phyloP scores from a whole-genome alignment of 2,797 vertebrate species.

The Argyrosomus regius region DNA sequence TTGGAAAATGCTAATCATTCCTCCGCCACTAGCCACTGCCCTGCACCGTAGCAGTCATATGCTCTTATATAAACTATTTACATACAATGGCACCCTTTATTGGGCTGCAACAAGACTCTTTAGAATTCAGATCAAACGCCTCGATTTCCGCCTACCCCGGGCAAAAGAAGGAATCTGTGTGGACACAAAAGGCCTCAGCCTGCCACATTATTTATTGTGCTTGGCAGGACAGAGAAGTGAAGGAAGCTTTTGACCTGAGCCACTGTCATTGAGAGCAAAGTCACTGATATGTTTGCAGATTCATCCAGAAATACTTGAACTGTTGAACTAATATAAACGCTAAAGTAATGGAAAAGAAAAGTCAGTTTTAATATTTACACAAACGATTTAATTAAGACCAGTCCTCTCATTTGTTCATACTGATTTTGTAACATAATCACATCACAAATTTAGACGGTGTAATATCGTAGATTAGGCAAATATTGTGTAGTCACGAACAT shows the following conservation, averaged over 20 bases:
- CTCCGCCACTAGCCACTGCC: slow-evolving; percentile 88
- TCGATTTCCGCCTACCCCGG: slow-evolving; percentile 95
- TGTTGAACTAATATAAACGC: slow-evolving; percentile 8
- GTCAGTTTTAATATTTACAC: neutral
- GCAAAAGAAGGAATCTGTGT: slow-evolving; percentile 91
- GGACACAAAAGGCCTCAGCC: slow-evolving; percentile 87
- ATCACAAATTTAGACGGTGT: neutral
- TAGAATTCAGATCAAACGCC: slow-evolving; percentile 98
- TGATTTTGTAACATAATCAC: neutral
- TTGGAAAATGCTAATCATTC: slow-evolving; percentile 88
- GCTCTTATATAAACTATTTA: slow-evolving; percentile 95
- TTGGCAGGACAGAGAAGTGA: slow-evolving; percentile 77
- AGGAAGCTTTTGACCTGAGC: slow-evolving; percentile 80
- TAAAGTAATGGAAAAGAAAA: neutral
- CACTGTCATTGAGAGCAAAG: slow-evolving; percentile 53
- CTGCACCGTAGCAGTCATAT: slow-evolving; percentile 95
- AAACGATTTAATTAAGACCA: neutral
- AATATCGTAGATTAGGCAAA: neutral
- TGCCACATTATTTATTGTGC: slow-evolving; percentile 88
- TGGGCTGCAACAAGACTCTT: slow-evolving; percentile 93
- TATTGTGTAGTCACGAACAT: neutral
- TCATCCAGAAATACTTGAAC: slow-evolving; percentile 42
- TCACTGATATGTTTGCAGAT: slow-evolving; percentile 52
- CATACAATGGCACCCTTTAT: slow-evolving; percentile 96
- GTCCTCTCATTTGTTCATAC: neutral